Evolutionary conservation across 2,888 invertebrate species (phyloP), one percentile per base, ranked within the genome.

Genomic region (Lasioglossum pauxillum): DNA sequence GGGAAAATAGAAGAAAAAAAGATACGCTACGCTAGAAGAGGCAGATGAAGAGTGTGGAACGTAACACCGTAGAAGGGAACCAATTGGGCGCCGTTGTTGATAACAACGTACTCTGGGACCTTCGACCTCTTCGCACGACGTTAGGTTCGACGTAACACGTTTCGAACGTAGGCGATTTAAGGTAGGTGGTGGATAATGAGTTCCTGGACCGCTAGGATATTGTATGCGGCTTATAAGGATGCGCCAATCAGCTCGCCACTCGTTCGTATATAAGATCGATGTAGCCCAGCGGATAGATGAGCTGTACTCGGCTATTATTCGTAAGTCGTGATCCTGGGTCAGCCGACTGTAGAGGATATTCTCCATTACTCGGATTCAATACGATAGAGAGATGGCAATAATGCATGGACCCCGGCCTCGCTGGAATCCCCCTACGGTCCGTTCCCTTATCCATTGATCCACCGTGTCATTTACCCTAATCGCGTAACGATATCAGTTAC

Each of bases 161-260:
- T 82, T 71, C 80, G 89, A 81, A 83, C 83, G 83, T 82, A 85
- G 87, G 87, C 89, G 90, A 90, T 87, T 87, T 87, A 76, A 89
- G 86, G 81, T 80, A 81, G 88, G 80, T 71, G 84, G 74, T 69
- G 77, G 89, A 84, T 90, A 90, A 88, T 86, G 86, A 90, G 91
- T 89, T 88, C 89, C 86, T 86, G 83, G 83, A 83, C 82, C 80
- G 74, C 75, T 44, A 72, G 78, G 84, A 84, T 85, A 88, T 89
- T 83, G 86, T 87, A 86, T 84, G 74, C 84, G 88, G 88, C 91
- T 89, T 90, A 91, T 91, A 92, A 88, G 92, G 91, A 87, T 84
- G 82, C 83, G 75, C 86, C 87, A 86, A 90, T 90, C 90, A 85
- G 86, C 78, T 82, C 53, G 49, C 27, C 71, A 49, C 76, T 71